phyloP scores from a whole-genome alignment of 2,797 vertebrate species.

The Cirrhinus mrigala region DNA sequence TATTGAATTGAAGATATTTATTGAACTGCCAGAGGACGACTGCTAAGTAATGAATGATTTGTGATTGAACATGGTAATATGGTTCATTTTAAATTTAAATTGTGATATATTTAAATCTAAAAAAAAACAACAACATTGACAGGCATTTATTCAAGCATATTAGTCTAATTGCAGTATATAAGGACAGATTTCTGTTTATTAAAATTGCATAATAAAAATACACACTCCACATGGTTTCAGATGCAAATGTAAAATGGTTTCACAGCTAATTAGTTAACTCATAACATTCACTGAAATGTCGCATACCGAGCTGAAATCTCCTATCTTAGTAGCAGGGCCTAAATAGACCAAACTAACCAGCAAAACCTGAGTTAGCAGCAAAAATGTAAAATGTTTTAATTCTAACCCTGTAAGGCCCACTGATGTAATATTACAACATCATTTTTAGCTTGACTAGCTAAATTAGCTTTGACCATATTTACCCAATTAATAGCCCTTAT shows the following conservation, averaged over 20 bases:
- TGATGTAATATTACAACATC: too few relatives aligned
- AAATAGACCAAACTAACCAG: too few relatives aligned
- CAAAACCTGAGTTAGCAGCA: too few relatives aligned
- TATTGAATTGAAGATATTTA: too few relatives aligned
- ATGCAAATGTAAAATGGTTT: neutral
- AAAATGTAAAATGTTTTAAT: too few relatives aligned
- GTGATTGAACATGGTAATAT: neutral
- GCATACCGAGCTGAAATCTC: conserved; percentile 42
- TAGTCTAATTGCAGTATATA: neutral
- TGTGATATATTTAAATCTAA: too few relatives aligned
- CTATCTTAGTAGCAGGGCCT: conserved; percentile 59
- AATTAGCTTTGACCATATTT: too few relatives aligned
- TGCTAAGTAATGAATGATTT: conserved; percentile 49
- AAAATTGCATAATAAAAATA: conserved; percentile 21
- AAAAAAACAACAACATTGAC: neutral
- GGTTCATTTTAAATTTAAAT: neutral
- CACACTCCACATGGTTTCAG: conserved; percentile 14
- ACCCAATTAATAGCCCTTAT: too few relatives aligned
- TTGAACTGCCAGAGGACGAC: conserved; percentile 43
- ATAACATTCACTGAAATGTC: conserved; percentile 63
- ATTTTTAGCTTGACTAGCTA: too few relatives aligned
- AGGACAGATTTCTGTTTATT: neutral
- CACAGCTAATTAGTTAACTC: conserved; percentile 22
- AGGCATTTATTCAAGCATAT: neutral
- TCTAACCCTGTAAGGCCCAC: too few relatives aligned